Evolutionary conservation across 2,797 vertebrate species (phyloP).

Genomic region (Australoheros facetus): DNA sequence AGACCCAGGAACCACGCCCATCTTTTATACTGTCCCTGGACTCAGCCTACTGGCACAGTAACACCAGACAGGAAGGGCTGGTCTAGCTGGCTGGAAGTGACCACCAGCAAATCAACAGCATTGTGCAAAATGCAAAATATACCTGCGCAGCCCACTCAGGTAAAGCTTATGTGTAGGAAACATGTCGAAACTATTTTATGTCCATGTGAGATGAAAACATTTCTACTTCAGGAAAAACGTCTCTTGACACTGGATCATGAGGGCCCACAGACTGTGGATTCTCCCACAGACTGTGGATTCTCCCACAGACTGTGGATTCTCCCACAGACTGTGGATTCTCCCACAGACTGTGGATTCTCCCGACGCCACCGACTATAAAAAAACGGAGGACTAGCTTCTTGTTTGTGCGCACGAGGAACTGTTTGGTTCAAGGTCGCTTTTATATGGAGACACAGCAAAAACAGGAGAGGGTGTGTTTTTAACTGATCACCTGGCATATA

Average conservation of each 20-base stretch:
- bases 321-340: background rate
- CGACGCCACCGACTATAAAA: background rate
- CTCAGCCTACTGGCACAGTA: background rate
- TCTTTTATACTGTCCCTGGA: no score
- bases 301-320: background rate
- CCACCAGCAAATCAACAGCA: no score
- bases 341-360: background rate
- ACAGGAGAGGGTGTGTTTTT: background rate
- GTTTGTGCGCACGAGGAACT: background rate
- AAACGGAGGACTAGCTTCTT: background rate
- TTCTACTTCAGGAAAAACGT: no score
- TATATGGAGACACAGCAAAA: no score
- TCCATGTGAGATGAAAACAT: no score
- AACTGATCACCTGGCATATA: conserved; percentile 84
- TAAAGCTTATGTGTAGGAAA: no score
- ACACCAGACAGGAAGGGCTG: background rate
- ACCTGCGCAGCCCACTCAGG: no score
- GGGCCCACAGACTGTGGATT: background rate
- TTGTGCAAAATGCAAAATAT: no score
- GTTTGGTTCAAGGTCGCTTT: background rate
- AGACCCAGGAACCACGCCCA: no score
- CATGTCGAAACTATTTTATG: no score
- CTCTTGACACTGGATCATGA: no score
- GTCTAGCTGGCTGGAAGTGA: background rate
- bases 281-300: background rate